Percentiles rank a stretch among this genome's conserved stretches.
phyloP scores from a whole-genome alignment of 2,113 vertebrate species.

The Gila orcuttii region DNA sequence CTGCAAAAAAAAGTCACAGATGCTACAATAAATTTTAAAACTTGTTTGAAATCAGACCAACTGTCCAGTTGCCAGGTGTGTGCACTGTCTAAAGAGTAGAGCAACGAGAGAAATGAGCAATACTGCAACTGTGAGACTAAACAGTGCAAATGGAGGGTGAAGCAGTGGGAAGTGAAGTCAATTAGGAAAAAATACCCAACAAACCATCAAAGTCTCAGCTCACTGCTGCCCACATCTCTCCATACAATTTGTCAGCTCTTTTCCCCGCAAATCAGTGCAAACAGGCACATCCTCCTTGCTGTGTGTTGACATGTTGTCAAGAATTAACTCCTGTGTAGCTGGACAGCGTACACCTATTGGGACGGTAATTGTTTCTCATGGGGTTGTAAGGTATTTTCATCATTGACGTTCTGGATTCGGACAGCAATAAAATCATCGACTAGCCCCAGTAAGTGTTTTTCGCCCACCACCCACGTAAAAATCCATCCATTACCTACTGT shows the following conservation, averaged over 20 bases:
- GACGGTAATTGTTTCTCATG: too few species aligned
- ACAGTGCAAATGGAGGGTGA: constrained; percentile 4
- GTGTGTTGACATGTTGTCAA: neutral
- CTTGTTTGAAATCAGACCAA: neutral
- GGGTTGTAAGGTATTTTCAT: too few species aligned
- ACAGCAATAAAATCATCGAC: too few species aligned
- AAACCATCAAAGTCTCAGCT: constrained; percentile 23
- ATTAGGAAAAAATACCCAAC: constrained; percentile 17
- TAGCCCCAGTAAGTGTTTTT: too few species aligned
- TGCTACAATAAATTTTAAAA: neutral
- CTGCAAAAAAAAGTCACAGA: neutral
- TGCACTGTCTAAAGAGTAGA: neutral
- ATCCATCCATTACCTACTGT: too few species aligned
- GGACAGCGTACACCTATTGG: neutral
- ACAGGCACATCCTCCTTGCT: neutral
- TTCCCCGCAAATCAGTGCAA: neutral
- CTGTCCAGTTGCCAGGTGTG: neutral
- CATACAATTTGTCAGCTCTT: neutral
- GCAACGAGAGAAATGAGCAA: constrained; percentile 2
- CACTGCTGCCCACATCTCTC: neutral
- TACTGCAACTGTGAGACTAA: neutral
- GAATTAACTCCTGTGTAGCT: neutral
- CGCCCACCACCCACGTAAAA: too few species aligned
- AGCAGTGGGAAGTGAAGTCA: constrained; percentile 24
- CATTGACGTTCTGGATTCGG: too few species aligned